These are phyloP conservation scores for Erpetoichthys calabaricus DNA, from an alignment of 2,797 vertebrate genomes.

Conservation along the genomic window DNA sequence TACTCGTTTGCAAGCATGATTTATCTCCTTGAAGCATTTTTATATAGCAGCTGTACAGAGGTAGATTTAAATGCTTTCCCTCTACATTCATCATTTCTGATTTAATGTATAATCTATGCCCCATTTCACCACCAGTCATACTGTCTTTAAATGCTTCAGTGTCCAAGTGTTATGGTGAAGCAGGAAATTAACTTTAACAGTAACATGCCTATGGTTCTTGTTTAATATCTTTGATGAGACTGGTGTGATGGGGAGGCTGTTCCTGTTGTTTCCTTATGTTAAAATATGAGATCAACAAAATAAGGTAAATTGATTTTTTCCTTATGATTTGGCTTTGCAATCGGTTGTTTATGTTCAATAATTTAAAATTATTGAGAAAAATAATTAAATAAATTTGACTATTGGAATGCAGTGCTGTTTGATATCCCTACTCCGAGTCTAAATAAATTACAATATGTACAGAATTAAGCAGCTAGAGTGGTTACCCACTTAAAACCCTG, in stretches of 20 bases:
- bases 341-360: too few species aligned
- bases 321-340: too few species aligned
- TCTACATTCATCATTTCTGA: conserved; percentile 21
- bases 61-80: conserved; percentile 22
- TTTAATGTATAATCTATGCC: conserved; percentile 23
- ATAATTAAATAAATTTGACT: too few species aligned
- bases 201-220: conserved; percentile 10
- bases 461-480: too few species aligned
- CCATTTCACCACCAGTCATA: conserved; percentile 17
- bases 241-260: conserved; percentile 17
- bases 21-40: conserved; percentile 19
- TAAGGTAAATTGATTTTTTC: too few species aligned
- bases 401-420: too few species aligned
- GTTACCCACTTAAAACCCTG: too few species aligned
- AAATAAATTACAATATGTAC: too few species aligned
- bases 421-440: too few species aligned
- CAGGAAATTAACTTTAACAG: conserved; percentile 13
- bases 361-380: too few species aligned
- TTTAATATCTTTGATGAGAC: conserved; percentile 17
- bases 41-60: conserved; percentile 14
- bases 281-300: conserved; percentile 20
- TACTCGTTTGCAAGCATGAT: conserved; percentile 23
- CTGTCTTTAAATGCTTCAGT: conserved; percentile 14
- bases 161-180: conserved; percentile 10
- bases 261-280: conserved; percentile 22